Evolutionary conservation across 30 jellyfish, hydroid and myxozoan genomes (phyloP), one percentile per base, ranked within the genome.

Genomic region (Cassiopea xamachana): DNA sequence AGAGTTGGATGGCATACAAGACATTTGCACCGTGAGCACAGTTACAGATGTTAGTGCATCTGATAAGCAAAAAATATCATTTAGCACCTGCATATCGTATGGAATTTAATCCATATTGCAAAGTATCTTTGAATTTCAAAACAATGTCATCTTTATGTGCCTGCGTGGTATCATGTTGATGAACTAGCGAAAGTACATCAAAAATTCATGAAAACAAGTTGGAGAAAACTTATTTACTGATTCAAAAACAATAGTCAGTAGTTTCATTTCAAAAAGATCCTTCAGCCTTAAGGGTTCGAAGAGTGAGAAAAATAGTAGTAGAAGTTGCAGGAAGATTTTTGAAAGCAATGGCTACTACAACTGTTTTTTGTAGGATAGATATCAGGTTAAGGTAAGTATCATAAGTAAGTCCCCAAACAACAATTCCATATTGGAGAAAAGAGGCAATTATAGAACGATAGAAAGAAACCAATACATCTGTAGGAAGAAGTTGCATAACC

Each of bases 181-280:
- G 85, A 76, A 76, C 69, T 4, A 43, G n/a, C 17, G 85, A 39
- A 46, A 76, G 27, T 9, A 76, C 47, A 76, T 76, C 17, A 76
- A 47, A 76, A 76, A 76, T 18, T 76, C 85, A 1, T 76, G 45
- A 76, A 76, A 76, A 46, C 69, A 76, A 48, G 69, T 43, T 4
- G 85, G 85, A 69, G 85, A 76, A 0, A 39, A 18, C 69, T 76
- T 76, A 48, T 76, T 76, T 39, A 76, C 85, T 1, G 85, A 76
- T 82, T 82, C 91, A 64, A 58, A 82, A 46, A 64, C 86, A 82
- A 82, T 61, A 60, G 82, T 39, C 77, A 60, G 71, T 19, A 82
- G 91, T 71, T 69, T 82, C 79, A 82, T 7, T 59, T 61, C 69
- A 82, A 64, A 64, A 58, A 60, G 69, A 82, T 59, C 80, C 46